These are phyloP conservation scores for Globicephala melas DNA, from an alignment of 2,113 vertebrate genomes.

Conservation along the genomic window DNA sequence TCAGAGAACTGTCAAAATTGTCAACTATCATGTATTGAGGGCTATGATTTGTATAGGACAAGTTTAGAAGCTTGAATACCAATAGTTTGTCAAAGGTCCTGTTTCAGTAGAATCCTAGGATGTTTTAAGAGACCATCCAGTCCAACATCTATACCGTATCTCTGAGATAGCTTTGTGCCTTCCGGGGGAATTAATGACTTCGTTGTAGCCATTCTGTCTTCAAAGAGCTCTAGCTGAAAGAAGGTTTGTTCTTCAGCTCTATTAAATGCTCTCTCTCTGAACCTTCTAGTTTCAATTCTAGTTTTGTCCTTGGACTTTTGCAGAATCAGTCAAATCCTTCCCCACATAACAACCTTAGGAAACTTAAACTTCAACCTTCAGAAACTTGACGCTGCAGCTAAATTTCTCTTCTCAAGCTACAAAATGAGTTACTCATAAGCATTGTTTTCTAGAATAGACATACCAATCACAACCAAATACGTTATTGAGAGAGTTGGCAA, in stretches of 20 bases:
- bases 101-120: neutral
- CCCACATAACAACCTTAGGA: neutral
- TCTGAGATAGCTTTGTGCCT: neutral
- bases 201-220: neutral
- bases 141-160: neutral
- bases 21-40: neutral
- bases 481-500: neutral
- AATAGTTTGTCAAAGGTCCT: neutral
- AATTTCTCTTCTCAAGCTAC: neutral
- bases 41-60: neutral
- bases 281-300: neutral
- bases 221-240: neutral
- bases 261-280: neutral
- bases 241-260: neutral
- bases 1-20: neutral
- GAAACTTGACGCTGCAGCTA: neutral
- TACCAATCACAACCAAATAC: neutral
- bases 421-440: neutral
- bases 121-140: neutral
- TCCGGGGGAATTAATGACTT: neutral
- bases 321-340: neutral
- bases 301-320: neutral
- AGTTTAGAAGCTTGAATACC: neutral
- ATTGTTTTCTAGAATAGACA: neutral
- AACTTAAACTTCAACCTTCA: neutral